Base-by-base conservation (phyloP, 2,113 vertebrate genomes). In the Symphodus melops region DNA sequence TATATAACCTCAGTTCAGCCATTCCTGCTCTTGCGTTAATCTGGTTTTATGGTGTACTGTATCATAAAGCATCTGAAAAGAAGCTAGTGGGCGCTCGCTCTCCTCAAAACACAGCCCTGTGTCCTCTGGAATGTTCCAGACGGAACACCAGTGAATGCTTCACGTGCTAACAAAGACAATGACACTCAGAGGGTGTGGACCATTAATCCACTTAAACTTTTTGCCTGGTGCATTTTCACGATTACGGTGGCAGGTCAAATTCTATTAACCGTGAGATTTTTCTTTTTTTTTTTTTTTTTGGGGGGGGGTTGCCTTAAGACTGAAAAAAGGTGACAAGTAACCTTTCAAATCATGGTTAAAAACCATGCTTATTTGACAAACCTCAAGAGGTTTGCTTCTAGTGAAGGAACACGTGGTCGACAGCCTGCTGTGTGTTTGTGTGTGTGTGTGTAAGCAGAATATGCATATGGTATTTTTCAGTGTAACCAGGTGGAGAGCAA, bases 131-230 rank as follows among this genome's bases (percentile, higher is more conserved):
- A 63, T 51, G 68, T 82, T 79, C 53, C 53, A 72, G 46, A 51
- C 48, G 62, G 61, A 81, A 65, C 79, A 61, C 52, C 52, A 48
- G 63, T 46, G 76, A 90, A 87, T 79, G 77, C 75, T 62, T 87
- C 86, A 90, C 86, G 75, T 54, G 36, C 80, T 83, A 88, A 89
- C 72, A 85, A 85, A 84, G 79, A 88, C 86, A 91, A 89, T 84
- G 86, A 89, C 86, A 87, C 82, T 89, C 69, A 85, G 86, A 89
- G 83, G 83, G 69, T 87, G 88, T 53, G 23, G 52, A 78, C 75
- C 60, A 92, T 88, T 92, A 91, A 91, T 92, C 87, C 88, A 92
- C 87, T 91, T 92, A 86, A 72, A 83, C 81, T 81, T 88, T 83
- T 84, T 67, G 51, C 87, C 14, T 51, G 74, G 84, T 91, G 86